These are phyloP conservation scores for Dufourea novaeangliae DNA, from an alignment of 1,140 invertebrate species.

Conservation along the genomic window DNA sequence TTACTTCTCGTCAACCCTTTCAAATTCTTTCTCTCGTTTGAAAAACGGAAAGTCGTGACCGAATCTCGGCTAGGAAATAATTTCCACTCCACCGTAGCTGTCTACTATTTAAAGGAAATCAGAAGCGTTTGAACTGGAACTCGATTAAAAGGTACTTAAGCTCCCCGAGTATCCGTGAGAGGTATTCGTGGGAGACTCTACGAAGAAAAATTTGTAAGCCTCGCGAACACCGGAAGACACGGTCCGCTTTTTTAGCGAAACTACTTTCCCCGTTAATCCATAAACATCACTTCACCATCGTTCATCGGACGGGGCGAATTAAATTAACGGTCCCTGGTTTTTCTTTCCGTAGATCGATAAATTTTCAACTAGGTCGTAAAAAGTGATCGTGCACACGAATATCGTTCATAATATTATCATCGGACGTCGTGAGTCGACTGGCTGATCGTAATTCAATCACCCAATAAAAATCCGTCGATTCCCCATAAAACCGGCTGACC, in stretches of 20 bases:
- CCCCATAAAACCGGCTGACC: neutral
- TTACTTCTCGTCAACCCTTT: neutral
- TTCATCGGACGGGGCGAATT: too few species aligned
- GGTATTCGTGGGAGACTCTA: neutral
- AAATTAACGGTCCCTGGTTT: too few species aligned
- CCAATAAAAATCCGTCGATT: constrained; percentile 6
- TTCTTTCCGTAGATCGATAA: neutral
- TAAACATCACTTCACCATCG: neutral
- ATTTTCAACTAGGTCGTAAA: neutral
- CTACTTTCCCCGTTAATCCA: constrained; percentile 2
- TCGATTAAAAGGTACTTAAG: constrained; percentile 36
- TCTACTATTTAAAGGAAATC: constrained; percentile 36
- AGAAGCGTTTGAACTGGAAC: constrained; percentile 17
- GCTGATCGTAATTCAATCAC: neutral
- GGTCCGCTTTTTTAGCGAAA: neutral
- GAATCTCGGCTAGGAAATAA: constrained; percentile 17
- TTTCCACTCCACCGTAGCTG: neutral
- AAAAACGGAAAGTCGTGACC: neutral
- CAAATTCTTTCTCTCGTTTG: neutral
- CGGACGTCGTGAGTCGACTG: neutral
- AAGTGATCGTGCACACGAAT: neutral
- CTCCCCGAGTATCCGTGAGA: neutral
- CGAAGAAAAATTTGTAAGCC: constrained; percentile 10
- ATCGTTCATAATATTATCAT: neutral
- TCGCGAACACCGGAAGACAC: neutral